Evolutionary conservation across 1,140 invertebrate genomes (phyloP).

Genomic region (Eciton burchellii): DNA sequence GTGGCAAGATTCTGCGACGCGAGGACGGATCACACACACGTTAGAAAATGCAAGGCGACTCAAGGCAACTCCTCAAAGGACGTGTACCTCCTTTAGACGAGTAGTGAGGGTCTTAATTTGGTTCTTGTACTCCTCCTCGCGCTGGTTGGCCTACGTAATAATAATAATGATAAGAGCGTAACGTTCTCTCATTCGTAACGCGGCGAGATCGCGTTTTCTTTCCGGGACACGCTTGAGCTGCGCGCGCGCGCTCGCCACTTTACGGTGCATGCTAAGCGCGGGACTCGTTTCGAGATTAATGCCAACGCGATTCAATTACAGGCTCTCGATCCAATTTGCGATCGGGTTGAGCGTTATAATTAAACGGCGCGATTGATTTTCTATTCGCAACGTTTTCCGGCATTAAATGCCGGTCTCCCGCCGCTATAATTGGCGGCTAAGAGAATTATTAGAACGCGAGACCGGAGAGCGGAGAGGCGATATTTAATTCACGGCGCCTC

Average conservation of each 20-base stretch:
- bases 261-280: background rate
- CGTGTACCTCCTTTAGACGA: constrained; percentile 98
- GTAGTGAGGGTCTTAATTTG: constrained; percentile 99
- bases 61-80: constrained; percentile 84
- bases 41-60: constrained; percentile 70
- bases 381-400: constrained; percentile 22
- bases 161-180: constrained; percentile 73
- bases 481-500: constrained; percentile 15
- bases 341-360: background rate
- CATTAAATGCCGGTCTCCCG: background rate
- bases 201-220: constrained; percentile 7
- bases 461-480: constrained; percentile 24
- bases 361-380: constrained; percentile 11
- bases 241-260: too few relatives aligned
- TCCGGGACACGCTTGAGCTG: background rate
- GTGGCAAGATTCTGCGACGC: constrained; percentile 58
- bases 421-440: constrained; percentile 39
- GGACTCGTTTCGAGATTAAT: background rate
- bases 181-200: constrained; percentile 35
- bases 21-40: constrained; percentile 74
- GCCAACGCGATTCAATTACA: constrained; percentile 10
- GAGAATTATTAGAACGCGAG: constrained; percentile 16
- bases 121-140: constrained; percentile 99
- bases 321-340: background rate
- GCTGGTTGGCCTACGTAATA: constrained; percentile 98